Evolutionary conservation across 2,888 invertebrate species (phyloP).

Genomic region (Eristalinus sepulchralis): DNA sequence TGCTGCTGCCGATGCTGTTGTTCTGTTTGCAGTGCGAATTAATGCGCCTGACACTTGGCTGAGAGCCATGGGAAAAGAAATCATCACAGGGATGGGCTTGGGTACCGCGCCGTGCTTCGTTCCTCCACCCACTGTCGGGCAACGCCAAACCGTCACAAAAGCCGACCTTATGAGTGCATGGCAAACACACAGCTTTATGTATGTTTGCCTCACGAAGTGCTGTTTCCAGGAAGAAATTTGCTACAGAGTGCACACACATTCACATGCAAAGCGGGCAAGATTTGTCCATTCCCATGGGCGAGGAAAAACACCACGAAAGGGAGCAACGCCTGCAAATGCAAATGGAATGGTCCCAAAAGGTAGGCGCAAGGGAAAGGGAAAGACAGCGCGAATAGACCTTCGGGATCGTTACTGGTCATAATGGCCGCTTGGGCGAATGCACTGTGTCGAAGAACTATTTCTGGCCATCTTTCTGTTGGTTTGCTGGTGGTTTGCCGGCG

Average conservation of each 20-base stretch:
- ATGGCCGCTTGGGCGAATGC: neutral
- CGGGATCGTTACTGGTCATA: conserved; percentile 35
- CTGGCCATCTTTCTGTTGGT: no score
- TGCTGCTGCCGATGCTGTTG: neutral
- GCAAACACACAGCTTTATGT: conserved; percentile 39
- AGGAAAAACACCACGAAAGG: conserved; percentile 1
- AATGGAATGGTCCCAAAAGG: conserved; percentile 51
- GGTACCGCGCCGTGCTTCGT: conserved; percentile 7
- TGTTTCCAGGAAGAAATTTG: conserved; percentile 46
- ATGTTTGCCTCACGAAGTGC: conserved; percentile 22
- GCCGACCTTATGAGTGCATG: conserved; percentile 33
- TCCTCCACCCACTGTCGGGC: neutral
- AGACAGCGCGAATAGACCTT: conserved; percentile 26
- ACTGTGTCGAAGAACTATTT: neutral
- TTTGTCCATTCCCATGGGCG: conserved; percentile 54
- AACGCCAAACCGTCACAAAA: neutral
- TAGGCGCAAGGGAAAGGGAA: conserved; percentile 7
- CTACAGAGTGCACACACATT: neutral
- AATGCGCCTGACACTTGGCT: conserved; percentile 28
- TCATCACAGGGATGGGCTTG: conserved; percentile 48
- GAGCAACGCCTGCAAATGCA: conserved; percentile 39
- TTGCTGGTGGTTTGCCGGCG: no score
- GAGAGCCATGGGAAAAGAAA: conserved; percentile 56
- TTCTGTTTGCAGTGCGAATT: conserved; percentile 48
- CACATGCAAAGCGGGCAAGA: neutral